phyloP scores from a whole-genome alignment of 2,797 vertebrate species.

The Anguilla obscura region DNA sequence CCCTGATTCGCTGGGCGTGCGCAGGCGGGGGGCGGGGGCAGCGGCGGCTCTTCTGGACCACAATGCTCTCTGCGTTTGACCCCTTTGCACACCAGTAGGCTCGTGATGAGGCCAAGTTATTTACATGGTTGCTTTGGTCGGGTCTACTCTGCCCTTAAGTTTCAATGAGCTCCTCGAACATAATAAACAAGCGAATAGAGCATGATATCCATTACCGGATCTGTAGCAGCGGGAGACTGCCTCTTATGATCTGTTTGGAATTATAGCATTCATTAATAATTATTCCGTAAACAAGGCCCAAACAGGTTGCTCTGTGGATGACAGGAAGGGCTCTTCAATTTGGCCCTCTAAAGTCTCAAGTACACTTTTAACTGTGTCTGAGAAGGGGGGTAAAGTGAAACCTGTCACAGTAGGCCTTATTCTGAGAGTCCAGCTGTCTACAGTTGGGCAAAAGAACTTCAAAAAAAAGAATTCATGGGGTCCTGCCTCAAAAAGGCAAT shows the following conservation, averaged over 20 bases:
- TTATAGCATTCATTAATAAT: constrained; percentile 11
- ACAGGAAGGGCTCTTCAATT: not conserved
- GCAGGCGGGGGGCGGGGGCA: constrained; percentile 23
- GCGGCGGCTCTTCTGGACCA: not conserved
- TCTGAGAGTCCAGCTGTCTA: not conserved
- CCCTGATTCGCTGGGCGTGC: constrained; percentile 69
- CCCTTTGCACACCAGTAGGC: not conserved
- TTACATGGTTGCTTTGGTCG: not conserved
- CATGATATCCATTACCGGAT: not conserved
- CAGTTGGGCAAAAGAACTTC: not conserved
- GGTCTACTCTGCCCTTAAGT: not conserved
- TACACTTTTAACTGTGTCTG: not conserved
- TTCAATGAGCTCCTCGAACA: not conserved
- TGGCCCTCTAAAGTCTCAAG: not conserved
- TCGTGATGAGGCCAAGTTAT: not conserved
- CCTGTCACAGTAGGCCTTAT: not conserved
- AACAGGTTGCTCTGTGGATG: not conserved
- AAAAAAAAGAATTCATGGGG: not conserved
- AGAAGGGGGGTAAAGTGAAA: not conserved
- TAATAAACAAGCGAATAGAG: not conserved
- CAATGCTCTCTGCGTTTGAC: constrained; percentile 31
- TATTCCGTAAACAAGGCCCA: not conserved
- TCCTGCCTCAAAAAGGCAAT: not conserved
- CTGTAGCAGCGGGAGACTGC: not conserved
- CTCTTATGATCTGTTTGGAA: not conserved